These are phyloP conservation scores for Aporophyla lueneburgensis DNA, from an alignment of 2,888 invertebrate genomes.

Conservation along the genomic window DNA sequence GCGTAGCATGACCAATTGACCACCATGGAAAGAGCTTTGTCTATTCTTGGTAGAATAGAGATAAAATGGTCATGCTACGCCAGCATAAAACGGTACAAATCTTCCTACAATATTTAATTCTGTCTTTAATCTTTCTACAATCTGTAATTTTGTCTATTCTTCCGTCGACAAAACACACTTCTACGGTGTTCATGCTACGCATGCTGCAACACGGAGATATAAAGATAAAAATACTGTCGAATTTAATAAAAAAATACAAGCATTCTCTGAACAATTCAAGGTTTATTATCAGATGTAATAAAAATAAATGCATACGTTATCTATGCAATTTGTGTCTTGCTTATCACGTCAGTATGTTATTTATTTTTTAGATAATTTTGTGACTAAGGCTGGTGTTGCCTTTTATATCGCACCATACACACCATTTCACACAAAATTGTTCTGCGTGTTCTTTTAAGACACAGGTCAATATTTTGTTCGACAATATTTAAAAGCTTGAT, in stretches of 20 bases:
- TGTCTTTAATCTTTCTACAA: too few species aligned
- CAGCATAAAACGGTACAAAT: too few species aligned
- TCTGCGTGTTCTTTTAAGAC: background rate
- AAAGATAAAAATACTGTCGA: background rate
- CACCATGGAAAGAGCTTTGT: too few species aligned
- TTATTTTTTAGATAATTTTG: background rate
- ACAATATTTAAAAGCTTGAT: too few species aligned
- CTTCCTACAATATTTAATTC: too few species aligned
- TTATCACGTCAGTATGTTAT: background rate
- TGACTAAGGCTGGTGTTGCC: background rate
- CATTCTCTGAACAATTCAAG: background rate
- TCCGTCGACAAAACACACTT: too few species aligned
- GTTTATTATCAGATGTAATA: constrained; percentile 3
- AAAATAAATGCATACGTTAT: constrained; percentile 13
- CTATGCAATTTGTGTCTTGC: constrained; percentile 22
- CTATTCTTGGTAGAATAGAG: too few species aligned
- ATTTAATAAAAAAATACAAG: background rate
- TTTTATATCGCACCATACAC: background rate
- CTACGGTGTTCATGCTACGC: too few species aligned
- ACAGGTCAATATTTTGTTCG: too few species aligned
- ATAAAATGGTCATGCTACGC: too few species aligned
- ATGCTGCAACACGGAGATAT: background rate
- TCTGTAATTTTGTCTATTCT: too few species aligned
- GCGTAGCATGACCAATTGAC: too few species aligned
- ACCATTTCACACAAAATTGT: background rate